Base-by-base conservation (phyloP, 1,140 invertebrate genomes). In the Bombus vancouverensis region DNA sequence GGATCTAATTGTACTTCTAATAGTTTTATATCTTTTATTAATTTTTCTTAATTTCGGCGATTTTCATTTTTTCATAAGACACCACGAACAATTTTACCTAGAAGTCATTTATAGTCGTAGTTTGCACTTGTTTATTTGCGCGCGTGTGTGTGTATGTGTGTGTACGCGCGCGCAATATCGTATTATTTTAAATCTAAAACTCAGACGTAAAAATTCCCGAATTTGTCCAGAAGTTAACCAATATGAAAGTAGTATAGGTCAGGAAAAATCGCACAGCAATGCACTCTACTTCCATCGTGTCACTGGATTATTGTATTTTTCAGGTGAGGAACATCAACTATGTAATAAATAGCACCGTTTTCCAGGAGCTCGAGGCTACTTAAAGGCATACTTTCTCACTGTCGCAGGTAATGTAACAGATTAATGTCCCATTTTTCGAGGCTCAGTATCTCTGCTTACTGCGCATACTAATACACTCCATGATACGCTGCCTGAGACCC, bases 391-490 rank as follows among this genome's bases (percentile, higher is more conserved):
- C 87, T 91, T 91, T 88, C 84, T 91, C 89, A 91, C 83, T 91
- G 89, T 88, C 89, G 78, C 83, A 70, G 81, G 83, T 90, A 91
- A 91, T 91, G 84, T 91, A 91, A 91, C 89, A 88, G 89, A 91
- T 91, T 91, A 91, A 91, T 90, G 89, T 88, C 76, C 89, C 89
- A 91, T 91, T 90, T 91, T 91, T 91, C 84, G 89, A 87, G 87
- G 74, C 83, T 88, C 80, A 80, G 85, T 90, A 90, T 88, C 89
- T 88, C 89, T 83, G 88, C 87, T 74, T 87, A 84, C 79, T 74
- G 71, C 70, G 89, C 89, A 91, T 91, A 91, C 84, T 91, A 90
- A 91, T 91, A 87, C 81, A 57, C 76, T 37, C 44, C 44, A 62
- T 73, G 83, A 90, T 79, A 87, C 88, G 84, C 80, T 72, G 81